A percentile compares a stretch with the other conserved stretches of the same genome.
phyloP scores from a whole-genome alignment of 2,888 invertebrate species.

The Chrysolina haemoptera region DNA sequence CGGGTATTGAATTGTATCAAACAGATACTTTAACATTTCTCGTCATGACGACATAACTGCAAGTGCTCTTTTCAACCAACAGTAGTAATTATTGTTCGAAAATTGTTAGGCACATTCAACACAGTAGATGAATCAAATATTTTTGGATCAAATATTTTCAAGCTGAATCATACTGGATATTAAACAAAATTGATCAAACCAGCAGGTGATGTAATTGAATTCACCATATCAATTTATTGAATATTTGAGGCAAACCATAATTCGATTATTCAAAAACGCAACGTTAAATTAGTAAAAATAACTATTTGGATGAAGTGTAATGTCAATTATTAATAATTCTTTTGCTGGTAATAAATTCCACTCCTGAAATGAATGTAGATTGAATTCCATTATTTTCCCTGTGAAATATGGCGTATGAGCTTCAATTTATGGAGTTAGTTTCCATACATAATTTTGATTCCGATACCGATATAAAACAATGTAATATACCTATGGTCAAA shows the following conservation, averaged over 20 bases:
- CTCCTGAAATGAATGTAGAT: background rate
- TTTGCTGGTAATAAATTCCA: background rate
- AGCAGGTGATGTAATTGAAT: background rate
- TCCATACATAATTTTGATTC: slow-evolving; percentile 23
- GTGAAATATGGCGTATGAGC: slow-evolving; percentile 26
- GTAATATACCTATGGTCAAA: background rate
- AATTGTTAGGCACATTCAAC: too few relatives aligned
- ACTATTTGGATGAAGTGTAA: slow-evolving; percentile 8
- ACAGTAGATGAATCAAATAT: too few relatives aligned
- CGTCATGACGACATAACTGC: too few relatives aligned
- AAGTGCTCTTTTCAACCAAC: too few relatives aligned
- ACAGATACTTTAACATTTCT: too few relatives aligned
- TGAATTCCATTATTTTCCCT: background rate
- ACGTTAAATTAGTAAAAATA: background rate
- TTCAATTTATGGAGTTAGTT: slow-evolving; percentile 28
- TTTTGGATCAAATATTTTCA: too few relatives aligned
- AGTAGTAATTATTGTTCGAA: too few relatives aligned
- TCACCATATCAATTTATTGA: background rate
- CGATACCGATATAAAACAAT: background rate
- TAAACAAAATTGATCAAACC: background rate
- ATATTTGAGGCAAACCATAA: background rate
- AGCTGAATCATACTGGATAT: background rate
- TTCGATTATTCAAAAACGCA: slow-evolving; percentile 1
- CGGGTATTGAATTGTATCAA: too few relatives aligned
- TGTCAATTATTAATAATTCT: background rate